Evolutionary conservation across 2,113 vertebrate species (phyloP).

Genomic region (Aptenodytes forsteri): DNA sequence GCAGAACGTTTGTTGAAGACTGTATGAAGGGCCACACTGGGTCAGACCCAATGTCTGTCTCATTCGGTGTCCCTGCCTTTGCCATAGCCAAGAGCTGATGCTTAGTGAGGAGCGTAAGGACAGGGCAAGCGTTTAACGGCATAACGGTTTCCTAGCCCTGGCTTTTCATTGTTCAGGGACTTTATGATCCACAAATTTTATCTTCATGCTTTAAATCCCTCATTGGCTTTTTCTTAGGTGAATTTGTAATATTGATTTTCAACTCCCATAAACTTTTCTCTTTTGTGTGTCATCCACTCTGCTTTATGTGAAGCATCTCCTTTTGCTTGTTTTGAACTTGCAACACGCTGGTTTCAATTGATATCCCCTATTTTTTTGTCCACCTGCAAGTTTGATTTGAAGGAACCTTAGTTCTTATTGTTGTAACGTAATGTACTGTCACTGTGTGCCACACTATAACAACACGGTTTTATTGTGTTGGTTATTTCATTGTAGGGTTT

Average conservation of each 20-base stretch:
- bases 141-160: not conserved
- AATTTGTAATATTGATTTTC: not conserved
- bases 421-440: not conserved
- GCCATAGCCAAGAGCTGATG: not conserved
- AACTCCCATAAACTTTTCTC: not conserved
- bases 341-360: fast-evolving
- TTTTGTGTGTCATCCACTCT: not conserved
- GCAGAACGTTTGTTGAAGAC: not conserved
- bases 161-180: not conserved
- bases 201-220: not conserved
- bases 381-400: not conserved
- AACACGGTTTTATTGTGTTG: not conserved
- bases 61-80: not conserved
- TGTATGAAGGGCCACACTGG: fast-evolving
- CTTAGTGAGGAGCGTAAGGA: not conserved
- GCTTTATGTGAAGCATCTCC: not conserved
- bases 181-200: not conserved
- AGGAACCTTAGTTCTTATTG: not conserved
- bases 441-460: fast-evolving
- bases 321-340: not conserved
- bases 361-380: not conserved
- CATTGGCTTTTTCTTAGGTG: not conserved
- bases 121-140: not conserved
- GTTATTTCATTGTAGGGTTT: not conserved
- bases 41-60: not conserved